phyloP scores from a whole-genome alignment of 92 coral and sea anemone genomes.

The Montipora capitata region DNA sequence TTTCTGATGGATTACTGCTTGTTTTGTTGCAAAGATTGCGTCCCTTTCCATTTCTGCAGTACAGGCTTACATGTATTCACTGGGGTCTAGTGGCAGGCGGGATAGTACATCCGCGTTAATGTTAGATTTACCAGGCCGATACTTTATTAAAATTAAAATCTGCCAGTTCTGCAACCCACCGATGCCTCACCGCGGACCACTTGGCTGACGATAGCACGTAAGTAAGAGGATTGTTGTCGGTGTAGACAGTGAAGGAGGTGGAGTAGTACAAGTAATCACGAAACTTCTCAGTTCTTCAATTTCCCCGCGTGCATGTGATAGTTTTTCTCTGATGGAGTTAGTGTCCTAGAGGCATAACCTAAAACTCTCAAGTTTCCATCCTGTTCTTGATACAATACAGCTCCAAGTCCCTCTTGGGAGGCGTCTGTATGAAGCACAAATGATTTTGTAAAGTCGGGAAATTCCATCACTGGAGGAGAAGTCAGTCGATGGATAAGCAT shows the following conservation, averaged over 20 bases:
- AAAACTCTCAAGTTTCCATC: conserved; percentile 23
- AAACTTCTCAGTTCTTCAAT: conserved; percentile 25
- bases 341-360: conserved; percentile 40
- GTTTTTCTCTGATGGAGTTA: conserved; percentile 28
- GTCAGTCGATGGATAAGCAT: conserved; percentile 31
- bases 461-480: conserved; percentile 38
- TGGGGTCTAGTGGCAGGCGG: background rate
- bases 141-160: conserved; percentile 32
- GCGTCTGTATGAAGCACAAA: conserved; percentile 44
- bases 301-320: too few species aligned
- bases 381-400: conserved; percentile 36
- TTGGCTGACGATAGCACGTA: conserved; percentile 58
- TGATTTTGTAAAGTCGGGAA: conserved; percentile 38
- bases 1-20: too few species aligned
- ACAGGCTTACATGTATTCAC: conserved; percentile 11
- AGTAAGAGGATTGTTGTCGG: background rate
- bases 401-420: conserved; percentile 35
- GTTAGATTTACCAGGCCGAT: too few species aligned
- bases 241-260: conserved; percentile 44
- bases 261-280: conserved; percentile 48
- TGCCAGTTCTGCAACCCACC: conserved; percentile 66
- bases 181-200: conserved; percentile 44
- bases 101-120: too few species aligned
- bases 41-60: conserved; percentile 35
- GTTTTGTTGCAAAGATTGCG: too few species aligned